Evolutionary conservation across 2,888 invertebrate genomes (phyloP), one percentile per base, ranked within the genome.

Genomic region (Graphium colonna): DNA sequence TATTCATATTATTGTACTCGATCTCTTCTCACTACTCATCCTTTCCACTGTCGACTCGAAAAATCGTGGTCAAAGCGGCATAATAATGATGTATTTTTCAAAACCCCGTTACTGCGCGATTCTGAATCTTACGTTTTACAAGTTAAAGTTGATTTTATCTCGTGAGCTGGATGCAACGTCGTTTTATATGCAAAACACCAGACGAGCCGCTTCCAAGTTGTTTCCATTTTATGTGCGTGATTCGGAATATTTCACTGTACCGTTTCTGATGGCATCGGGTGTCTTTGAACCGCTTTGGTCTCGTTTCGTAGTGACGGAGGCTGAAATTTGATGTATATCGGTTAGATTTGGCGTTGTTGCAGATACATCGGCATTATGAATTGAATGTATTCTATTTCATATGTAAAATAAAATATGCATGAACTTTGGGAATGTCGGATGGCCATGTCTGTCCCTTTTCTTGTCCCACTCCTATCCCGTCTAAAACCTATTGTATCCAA

Each of bases 101-200:
- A 38, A 1, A 8, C n/a, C n/a, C 8, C n/a, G 7, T 10, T 3
- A 13, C 7, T 43, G 0, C 7, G 5, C 43, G 12, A 53, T 39
- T 53, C 39, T 43, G 10, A 18, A 16, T 9, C 39, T 12, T 53
- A 48, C 18, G 8, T 1, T 9, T 1, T 16, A 1, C 4, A 1
- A 0, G 1, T 26, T 36, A 36, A 16, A 36, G 41, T 18, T 26
- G 16, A 12, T n/a, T 42, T 53, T 52, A n/a, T 10, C 18, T 26
- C 13, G 4, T 15, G 44, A 16, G 18, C 2, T 8, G 10, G 9
- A 18, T 48, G 48, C 53, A 48, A 42, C 7, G 47, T 52, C 52
- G 47, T 47, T 53, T 48, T 28, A 47, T 53, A 53, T 48, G 53
- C 53, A 53, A 43, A 53, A 41, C 53, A 53, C 53, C 43, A 36